Percentiles rank a stretch among this genome's conserved stretches.
Evolutionary conservation across 2,113 vertebrate species (phyloP).

Genomic region (Rhinoderma darwinii): DNA sequence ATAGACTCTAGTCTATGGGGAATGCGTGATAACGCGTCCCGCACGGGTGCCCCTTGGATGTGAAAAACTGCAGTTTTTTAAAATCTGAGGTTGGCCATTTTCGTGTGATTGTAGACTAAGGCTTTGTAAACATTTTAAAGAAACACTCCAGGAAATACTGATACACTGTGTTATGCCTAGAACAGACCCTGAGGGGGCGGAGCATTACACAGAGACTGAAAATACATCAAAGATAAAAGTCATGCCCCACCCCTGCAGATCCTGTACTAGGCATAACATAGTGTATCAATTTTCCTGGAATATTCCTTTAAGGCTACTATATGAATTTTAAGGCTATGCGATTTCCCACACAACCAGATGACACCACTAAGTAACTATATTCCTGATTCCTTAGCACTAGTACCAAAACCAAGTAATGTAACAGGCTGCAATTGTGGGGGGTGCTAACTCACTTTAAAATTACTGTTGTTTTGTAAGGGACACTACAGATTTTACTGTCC

Average conservation of each 20-base stretch:
- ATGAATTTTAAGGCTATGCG: neutral
- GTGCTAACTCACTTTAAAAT: neutral
- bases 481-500: neutral
- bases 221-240: neutral
- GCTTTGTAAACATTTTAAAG: neutral
- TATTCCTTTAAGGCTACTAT: neutral
- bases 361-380: neutral
- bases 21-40: too few relatives aligned
- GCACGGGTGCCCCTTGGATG: too few relatives aligned
- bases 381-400: neutral
- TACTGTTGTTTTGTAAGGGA: neutral
- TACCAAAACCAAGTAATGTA: neutral
- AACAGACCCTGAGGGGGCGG: neutral
- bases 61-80: too few relatives aligned
- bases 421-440: too few relatives aligned
- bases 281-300: neutral
- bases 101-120: too few relatives aligned
- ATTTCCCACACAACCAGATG: neutral
- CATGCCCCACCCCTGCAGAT: neutral
- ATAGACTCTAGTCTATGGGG: too few relatives aligned
- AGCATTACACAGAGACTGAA: neutral
- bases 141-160: too few relatives aligned
- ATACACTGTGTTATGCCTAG: too few relatives aligned
- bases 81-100: too few relatives aligned
- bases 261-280: neutral